These are phyloP conservation scores for Macaca nemestrina DNA, from an alignment of 2,113 vertebrate genomes.

Conservation along the genomic window DNA sequence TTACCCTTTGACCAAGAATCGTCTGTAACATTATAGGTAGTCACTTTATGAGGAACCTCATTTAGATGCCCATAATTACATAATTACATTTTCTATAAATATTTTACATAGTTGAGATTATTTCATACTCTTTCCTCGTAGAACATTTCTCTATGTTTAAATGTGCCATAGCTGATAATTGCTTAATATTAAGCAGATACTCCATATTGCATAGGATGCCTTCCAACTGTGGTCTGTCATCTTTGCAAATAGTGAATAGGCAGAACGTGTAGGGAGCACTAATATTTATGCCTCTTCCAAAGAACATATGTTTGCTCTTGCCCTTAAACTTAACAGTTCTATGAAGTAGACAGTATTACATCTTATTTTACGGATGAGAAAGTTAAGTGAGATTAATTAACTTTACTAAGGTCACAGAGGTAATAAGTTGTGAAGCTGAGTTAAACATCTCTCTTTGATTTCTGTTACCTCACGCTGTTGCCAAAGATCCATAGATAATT, in stretches of 20 bases:
- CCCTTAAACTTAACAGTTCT: background rate
- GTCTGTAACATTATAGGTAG: background rate
- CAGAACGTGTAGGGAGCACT: background rate
- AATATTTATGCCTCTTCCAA: background rate
- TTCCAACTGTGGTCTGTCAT: background rate
- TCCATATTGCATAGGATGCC: background rate
- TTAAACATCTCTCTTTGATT: conserved; percentile 19
- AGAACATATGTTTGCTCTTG: background rate
- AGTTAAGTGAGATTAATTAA: background rate
- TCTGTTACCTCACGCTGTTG: background rate
- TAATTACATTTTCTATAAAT: conserved; percentile 19
- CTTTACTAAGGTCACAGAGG: conserved; percentile 11
- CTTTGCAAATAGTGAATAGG: background rate
- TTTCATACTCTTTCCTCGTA: background rate
- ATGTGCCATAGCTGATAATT: background rate
- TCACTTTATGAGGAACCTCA: conserved; percentile 12
- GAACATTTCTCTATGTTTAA: background rate
- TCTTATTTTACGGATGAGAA: conserved; percentile 14
- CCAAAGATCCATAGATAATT: background rate
- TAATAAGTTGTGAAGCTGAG: background rate
- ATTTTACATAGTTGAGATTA: background rate
- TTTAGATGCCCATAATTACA: background rate
- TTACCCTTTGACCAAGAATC: conserved; percentile 2
- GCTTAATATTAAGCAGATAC: background rate
- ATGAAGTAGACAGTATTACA: background rate